Base-by-base conservation (phyloP, 2,888 invertebrate genomes). In the Sepiola atlantica region DNA sequence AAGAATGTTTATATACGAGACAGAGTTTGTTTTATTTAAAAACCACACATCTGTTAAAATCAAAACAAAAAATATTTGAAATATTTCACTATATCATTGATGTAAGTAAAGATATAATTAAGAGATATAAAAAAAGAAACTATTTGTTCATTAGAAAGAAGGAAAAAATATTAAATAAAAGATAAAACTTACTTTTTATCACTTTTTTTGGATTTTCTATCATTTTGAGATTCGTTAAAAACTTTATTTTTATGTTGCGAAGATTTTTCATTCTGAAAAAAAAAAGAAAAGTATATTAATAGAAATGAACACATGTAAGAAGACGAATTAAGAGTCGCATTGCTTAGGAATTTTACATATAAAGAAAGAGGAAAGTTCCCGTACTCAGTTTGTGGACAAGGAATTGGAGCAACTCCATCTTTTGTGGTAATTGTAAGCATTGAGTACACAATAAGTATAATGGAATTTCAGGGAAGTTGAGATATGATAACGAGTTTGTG, bases 161-260 rank as follows among this genome's bases (percentile, higher is more conserved):
- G 1, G 1, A 57, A 57, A 28, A 77, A 77, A 77, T 77, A 32
- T n/a, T 18, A n/a, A 77, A 32, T 77, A 77, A 77, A 77, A 32
- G n/a, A 77, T 35, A 45, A 54, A 55, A 95, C 96, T 95, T 95
- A 96, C 96, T 95, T 96, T 95, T 95, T 95, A 94, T 96, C 96
- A 94, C 95, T 94, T 95, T 96, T 96, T 94, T 96, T 95, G 61
- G 94, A 94, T 95, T 95, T 95, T 92, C 94, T 95, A 94, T 94
- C 92, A 94, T 95, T 95, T 55, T 95, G 95, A 61, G 92, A 77
- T 35, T 95, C 94, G 92, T 94, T 94, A 45, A 91, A 90, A 92
- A 94, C 92, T 94, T 95, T 94, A 93, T 91, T 92, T 94, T 95
- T 94, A 45, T 35, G 61, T 94, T 95, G 94, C 24, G 45, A 54